Percentiles rank a stretch among this genome's conserved stretches.
These are phyloP conservation scores for Meleagris gallopavo DNA, from an alignment of 2,113 vertebrate species.

Conservation along the genomic window DNA sequence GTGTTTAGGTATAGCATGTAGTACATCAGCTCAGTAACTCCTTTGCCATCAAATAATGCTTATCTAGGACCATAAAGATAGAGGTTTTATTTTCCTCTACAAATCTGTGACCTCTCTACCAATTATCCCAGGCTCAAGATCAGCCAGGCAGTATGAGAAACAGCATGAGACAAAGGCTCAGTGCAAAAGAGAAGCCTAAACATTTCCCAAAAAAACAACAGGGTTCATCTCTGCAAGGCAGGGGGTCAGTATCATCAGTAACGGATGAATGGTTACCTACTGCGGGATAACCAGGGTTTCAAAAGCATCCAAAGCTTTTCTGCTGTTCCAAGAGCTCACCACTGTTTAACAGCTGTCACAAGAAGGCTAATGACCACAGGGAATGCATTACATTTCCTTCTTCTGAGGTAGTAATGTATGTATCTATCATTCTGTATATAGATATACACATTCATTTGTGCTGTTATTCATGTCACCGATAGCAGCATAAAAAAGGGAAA, in stretches of 20 bases:
- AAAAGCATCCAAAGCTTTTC: not conserved
- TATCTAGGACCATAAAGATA: not conserved
- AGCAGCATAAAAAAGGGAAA: not conserved
- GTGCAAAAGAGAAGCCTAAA: constrained; percentile 19
- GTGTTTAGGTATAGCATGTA: not conserved
- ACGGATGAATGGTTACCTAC: constrained; percentile 20
- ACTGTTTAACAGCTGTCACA: constrained; percentile 34
- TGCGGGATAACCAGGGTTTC: not conserved
- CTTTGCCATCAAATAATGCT: not conserved
- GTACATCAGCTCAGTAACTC: constrained; percentile 15
- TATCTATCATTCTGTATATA: not conserved
- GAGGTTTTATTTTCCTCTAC: not conserved
- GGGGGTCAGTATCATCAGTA: constrained; percentile 22
- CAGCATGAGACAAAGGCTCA: constrained; percentile 16
- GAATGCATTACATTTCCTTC: not conserved
- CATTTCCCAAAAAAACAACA: not conserved
- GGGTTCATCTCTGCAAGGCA: not conserved
- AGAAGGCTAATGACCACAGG: not conserved
- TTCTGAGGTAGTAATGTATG: not conserved
- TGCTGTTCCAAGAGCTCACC: constrained; percentile 2
- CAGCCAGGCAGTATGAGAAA: constrained; percentile 36
- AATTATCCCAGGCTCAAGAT: constrained; percentile 53
- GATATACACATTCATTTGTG: not conserved
- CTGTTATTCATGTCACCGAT: not conserved
- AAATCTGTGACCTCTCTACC: constrained; percentile 17